A percentile compares a stretch with the other conserved stretches of the same genome.
These are phyloP conservation scores for Leptinotarsa texana DNA, from an alignment of 1,140 invertebrate species.

Conservation along the genomic window DNA sequence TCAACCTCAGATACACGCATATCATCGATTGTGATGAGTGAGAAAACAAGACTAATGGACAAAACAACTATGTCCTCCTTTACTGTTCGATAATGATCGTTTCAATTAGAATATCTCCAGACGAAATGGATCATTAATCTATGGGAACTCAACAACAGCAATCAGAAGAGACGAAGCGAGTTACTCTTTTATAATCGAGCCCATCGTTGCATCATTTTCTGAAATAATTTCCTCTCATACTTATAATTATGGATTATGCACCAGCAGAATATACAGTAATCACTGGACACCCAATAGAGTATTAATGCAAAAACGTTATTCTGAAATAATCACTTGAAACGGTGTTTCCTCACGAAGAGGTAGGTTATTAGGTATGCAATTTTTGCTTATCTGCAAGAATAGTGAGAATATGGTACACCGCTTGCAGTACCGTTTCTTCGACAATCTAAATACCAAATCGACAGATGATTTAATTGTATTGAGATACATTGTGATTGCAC, in stretches of 20 bases:
- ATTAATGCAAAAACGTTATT: slow-evolving; percentile 6
- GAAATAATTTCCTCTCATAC: slow-evolving; percentile 4
- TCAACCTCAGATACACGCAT: too few relatives aligned
- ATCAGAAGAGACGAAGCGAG: neutral
- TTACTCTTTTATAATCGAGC: neutral
- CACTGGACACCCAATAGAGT: slow-evolving; percentile 1
- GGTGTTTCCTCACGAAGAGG: neutral
- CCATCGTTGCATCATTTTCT: neutral
- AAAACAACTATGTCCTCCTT: neutral
- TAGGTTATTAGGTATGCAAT: slow-evolving; percentile 6
- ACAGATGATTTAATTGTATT: neutral
- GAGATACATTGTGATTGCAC: neutral
- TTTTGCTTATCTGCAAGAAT: neutral
- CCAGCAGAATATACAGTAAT: slow-evolving; percentile 8
- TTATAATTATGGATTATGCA: neutral
- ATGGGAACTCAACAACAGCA: neutral
- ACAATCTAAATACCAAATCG: neutral
- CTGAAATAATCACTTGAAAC: slow-evolving; percentile 1
- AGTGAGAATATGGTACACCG: slow-evolving; percentile 5
- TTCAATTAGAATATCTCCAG: neutral
- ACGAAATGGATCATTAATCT: slow-evolving; percentile 1
- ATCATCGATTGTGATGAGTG: too few relatives aligned
- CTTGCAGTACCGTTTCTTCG: neutral
- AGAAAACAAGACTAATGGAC: neutral
- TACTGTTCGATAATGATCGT: neutral